phyloP scores from a whole-genome alignment of 92 coral and sea anemone genomes.

The Phenganax subtilis region DNA sequence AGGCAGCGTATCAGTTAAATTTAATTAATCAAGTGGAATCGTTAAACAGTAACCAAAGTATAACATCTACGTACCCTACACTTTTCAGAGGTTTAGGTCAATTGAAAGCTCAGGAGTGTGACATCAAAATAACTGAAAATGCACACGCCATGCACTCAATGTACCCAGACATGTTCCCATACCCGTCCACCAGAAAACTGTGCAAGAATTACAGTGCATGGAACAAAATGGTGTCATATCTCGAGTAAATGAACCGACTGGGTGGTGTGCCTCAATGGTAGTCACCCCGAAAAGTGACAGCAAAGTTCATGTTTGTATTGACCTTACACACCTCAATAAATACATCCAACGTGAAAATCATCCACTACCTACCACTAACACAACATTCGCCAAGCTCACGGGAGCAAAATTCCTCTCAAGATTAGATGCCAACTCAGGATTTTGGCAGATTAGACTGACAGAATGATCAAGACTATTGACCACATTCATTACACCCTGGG shows the following conservation, averaged over 20 bases:
- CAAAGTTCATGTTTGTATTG: conserved; percentile 28
- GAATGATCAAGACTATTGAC: conserved; percentile 48
- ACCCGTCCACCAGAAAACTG: too few relatives aligned
- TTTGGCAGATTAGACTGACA: conserved; percentile 62
- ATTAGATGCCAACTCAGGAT: conserved; percentile 60
- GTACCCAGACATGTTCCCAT: conserved; percentile 12
- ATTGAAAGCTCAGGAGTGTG: not conserved
- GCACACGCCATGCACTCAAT: conserved; percentile 44
- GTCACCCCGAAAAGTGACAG: too few relatives aligned
- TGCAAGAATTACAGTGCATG: not conserved
- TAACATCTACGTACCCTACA: too few relatives aligned
- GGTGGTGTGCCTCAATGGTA: not conserved
- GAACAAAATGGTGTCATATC: not conserved
- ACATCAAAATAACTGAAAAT: not conserved
- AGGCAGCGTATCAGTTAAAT: too few relatives aligned
- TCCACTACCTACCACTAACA: conserved; percentile 65
- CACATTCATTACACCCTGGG: conserved; percentile 65
- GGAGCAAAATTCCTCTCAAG: conserved; percentile 64
- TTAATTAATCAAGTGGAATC: too few relatives aligned
- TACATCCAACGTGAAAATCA: conserved; percentile 56
- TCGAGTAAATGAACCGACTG: conserved; percentile 11
- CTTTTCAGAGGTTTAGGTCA: too few relatives aligned
- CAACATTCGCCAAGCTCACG: conserved; percentile 59
- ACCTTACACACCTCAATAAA: conserved; percentile 64
- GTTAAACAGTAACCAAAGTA: too few relatives aligned